phyloP scores from a whole-genome alignment of 2,888 invertebrate genomes.

The Boloria selene region DNA sequence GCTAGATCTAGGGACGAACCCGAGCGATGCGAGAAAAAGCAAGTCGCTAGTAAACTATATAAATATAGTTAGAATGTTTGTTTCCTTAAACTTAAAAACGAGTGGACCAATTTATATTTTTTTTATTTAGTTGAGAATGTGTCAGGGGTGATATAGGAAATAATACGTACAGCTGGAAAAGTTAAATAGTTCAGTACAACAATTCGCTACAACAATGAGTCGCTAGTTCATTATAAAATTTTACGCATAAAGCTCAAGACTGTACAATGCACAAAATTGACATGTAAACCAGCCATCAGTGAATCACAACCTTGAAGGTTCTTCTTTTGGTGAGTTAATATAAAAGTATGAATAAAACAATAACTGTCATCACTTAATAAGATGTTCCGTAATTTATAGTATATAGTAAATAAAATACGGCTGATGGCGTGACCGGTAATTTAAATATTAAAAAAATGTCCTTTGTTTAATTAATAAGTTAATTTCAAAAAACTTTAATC shows the following conservation, averaged over 20 bases:
- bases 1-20: too few species aligned
- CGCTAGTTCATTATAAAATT: background rate
- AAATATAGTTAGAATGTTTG: too few species aligned
- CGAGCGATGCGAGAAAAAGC: too few species aligned
- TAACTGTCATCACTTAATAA: slow-evolving; percentile 29
- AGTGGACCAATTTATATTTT: too few species aligned
- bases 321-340: slow-evolving; percentile 30
- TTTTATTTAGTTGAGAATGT: too few species aligned
- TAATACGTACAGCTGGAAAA: too few species aligned
- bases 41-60: too few species aligned
- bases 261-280: slow-evolving; percentile 5
- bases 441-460: background rate
- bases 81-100: too few species aligned
- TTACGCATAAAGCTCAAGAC: background rate
- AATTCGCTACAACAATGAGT: too few species aligned
- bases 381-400: slow-evolving; percentile 27
- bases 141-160: too few species aligned
- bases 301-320: slow-evolving; percentile 25
- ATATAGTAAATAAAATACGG: slow-evolving; percentile 6
- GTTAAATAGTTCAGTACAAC: too few species aligned
- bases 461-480: too few species aligned
- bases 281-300: slow-evolving; percentile 4
- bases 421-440: slow-evolving; percentile 6
- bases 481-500: background rate
- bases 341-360: slow-evolving; percentile 35